Conservation (phyloP, 2,113 vertebrate species). For the Pimephales promelas region DNA sequence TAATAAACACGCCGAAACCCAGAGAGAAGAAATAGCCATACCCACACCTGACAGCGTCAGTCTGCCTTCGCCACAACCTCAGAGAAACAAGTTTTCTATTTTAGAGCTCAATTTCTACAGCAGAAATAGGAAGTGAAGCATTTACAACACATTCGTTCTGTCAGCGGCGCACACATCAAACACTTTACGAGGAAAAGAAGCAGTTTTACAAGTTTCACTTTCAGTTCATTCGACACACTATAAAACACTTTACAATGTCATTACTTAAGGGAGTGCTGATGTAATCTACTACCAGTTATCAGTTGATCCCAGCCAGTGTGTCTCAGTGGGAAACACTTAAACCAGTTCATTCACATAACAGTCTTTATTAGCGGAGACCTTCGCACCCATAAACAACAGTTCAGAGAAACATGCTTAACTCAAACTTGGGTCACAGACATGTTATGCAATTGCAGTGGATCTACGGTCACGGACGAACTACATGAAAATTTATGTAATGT, state of each 20-base stretch:
- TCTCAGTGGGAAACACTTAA: background rate
- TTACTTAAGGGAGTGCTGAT: background rate
- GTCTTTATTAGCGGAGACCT: background rate
- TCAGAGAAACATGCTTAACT: background rate
- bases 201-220: background rate
- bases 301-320: background rate
- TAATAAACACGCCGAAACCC: background rate
- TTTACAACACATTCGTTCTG: too few relatives aligned
- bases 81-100: background rate
- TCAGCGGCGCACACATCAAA: background rate
- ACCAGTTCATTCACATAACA: background rate
- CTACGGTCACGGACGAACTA: too few relatives aligned
- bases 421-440: background rate
- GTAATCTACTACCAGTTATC: background rate
- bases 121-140: slow-evolving; percentile 11
- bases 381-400: background rate
- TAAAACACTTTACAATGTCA: background rate
- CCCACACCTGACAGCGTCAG: background rate
- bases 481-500: background rate
- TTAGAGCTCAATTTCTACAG: background rate
- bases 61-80: slow-evolving; percentile 14
- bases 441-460: background rate
- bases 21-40: background rate
- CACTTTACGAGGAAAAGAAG: background rate
- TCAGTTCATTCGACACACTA: background rate